A percentile compares a stretch with the other conserved stretches of the same genome.
Conservation (phyloP, 2,888 invertebrate genomes). For the Eupithecia tripunctaria region DNA sequence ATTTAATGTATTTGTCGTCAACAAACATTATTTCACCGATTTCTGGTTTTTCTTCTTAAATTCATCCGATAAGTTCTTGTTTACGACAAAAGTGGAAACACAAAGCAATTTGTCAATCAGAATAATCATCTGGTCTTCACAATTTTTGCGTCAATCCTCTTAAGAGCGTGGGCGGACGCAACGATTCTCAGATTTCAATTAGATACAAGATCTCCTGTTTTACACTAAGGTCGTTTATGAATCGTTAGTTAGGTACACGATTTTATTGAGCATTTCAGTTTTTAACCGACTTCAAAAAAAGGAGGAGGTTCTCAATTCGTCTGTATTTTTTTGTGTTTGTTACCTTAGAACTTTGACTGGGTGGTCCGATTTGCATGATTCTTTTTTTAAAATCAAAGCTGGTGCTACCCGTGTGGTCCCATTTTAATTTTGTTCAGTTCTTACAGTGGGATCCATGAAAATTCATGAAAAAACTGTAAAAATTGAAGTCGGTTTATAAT, state of each 20-base stretch:
- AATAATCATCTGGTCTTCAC: conserved; percentile 25
- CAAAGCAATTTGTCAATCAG: conserved; percentile 16
- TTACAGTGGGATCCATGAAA: too few species aligned
- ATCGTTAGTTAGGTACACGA: neutral
- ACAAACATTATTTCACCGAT: conserved; percentile 1
- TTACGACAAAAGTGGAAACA: conserved; percentile 19
- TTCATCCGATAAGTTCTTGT: conserved; percentile 15
- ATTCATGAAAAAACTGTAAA: too few species aligned
- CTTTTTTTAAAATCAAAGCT: too few species aligned
- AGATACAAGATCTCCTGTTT: conserved; percentile 50
- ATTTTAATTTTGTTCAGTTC: too few species aligned
- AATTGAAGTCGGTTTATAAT: too few species aligned
- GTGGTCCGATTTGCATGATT: too few species aligned
- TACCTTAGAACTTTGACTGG: too few species aligned
- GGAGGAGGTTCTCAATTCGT: too few species aligned
- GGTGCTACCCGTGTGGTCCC: too few species aligned
- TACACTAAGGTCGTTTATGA: conserved; percentile 30
- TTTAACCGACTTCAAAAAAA: too few species aligned
- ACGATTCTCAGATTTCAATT: conserved; percentile 59
- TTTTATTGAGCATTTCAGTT: neutral
- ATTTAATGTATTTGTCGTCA: neutral
- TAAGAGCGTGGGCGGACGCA: conserved; percentile 39
- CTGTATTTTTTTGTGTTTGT: too few species aligned
- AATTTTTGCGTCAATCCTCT: conserved; percentile 37
- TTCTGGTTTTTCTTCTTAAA: conserved; percentile 11